phyloP scores from a whole-genome alignment of 2,888 invertebrate species.

The Phyllotreta cruciferae region DNA sequence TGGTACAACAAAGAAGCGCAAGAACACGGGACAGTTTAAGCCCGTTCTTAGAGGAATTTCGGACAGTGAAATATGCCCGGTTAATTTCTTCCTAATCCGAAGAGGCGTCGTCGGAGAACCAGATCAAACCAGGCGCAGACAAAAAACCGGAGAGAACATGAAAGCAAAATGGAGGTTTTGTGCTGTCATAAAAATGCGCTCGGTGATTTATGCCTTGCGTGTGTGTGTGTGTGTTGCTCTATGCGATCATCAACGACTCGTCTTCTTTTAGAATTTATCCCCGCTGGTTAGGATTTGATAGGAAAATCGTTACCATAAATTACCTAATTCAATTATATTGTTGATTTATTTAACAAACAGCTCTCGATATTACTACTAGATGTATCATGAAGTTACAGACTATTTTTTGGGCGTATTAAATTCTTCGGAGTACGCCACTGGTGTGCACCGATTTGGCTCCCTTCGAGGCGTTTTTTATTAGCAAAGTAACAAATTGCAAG shows the following conservation, averaged over 20 bases:
- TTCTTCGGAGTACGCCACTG: not conserved
- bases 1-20: too few relatives aligned
- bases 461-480: slow-evolving; percentile 27
- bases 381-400: too few relatives aligned
- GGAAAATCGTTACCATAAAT: too few relatives aligned
- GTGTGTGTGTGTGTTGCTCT: slow-evolving; percentile 11
- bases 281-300: not conserved
- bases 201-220: slow-evolving; percentile 27
- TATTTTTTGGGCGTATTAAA: not conserved
- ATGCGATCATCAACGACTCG: not conserved
- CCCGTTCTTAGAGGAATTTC: not conserved
- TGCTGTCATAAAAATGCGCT: slow-evolving; percentile 23
- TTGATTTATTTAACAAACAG: too few relatives aligned
- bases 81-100: slow-evolving; percentile 16
- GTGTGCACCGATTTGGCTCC: slow-evolving; percentile 6
- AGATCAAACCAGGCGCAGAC: not conserved
- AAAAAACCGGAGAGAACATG: slow-evolving; percentile 14
- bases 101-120: not conserved
- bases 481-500: slow-evolving; percentile 22
- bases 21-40: slow-evolving; percentile 4
- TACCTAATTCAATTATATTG: too few relatives aligned
- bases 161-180: slow-evolving; percentile 23
- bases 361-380: too few relatives aligned
- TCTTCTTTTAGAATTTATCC: not conserved
- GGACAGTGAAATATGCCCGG: slow-evolving; percentile 7